Evolutionary conservation across 2,113 vertebrate genomes (phyloP).

Genomic region (Corvus cornix): DNA sequence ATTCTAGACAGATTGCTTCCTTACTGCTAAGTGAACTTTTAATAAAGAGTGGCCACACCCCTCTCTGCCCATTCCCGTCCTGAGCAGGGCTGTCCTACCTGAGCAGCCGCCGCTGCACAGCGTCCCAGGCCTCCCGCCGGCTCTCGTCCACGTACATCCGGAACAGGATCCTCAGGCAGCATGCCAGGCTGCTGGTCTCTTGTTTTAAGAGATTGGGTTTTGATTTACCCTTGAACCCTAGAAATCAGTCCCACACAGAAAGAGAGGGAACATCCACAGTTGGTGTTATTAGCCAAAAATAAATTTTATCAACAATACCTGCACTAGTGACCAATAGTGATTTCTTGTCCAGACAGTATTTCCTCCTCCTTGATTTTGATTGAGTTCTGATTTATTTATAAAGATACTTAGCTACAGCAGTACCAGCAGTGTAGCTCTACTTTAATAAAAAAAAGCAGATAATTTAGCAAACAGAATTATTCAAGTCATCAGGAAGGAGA

Average conservation of each 20-base stretch:
- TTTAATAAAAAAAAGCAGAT: neutral
- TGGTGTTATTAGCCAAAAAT: neutral
- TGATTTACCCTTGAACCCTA: constrained; percentile 99
- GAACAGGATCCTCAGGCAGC: constrained; percentile 93
- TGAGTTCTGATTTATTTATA: neutral
- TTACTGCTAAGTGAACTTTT: neutral
- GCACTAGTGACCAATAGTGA: neutral
- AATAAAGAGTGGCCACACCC: too few species aligned
- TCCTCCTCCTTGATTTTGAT: neutral
- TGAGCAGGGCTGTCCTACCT: constrained; percentile 76
- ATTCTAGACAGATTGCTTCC: neutral
- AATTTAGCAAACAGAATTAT: neutral
- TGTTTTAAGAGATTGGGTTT: constrained; percentile 97
- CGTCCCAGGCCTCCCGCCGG: constrained; percentile 84
- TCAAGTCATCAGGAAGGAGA: neutral
- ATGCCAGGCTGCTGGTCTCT: constrained; percentile 97
- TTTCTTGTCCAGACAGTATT: neutral
- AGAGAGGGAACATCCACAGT: neutral
- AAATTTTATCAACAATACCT: neutral
- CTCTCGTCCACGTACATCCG: constrained; percentile 90
- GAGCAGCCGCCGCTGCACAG: constrained; percentile 88
- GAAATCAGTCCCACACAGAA: neutral
- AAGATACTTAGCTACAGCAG: neutral
- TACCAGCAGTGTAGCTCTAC: neutral
- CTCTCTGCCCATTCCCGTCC: too few species aligned